A percentile compares a stretch with the other conserved stretches of the same genome.
phyloP scores from a whole-genome alignment of 2,797 vertebrate genomes.

The Ctenochaetus hawaiiensis region DNA sequence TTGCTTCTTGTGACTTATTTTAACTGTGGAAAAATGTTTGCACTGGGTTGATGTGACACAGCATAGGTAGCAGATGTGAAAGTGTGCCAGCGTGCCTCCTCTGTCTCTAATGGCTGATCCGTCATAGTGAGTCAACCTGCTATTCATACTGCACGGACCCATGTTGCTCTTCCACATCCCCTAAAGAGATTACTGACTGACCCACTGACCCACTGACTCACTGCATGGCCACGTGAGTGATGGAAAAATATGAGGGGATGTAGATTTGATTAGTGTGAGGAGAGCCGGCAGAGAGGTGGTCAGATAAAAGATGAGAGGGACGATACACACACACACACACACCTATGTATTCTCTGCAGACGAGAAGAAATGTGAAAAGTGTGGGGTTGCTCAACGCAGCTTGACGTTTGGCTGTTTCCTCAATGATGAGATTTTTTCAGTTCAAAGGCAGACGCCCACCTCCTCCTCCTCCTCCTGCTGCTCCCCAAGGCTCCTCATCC shows the following conservation, averaged over 20 bases:
- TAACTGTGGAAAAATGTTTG: not conserved
- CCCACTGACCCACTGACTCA: slow-evolving; percentile 59
- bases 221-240: not conserved
- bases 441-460: slow-evolving; percentile 55
- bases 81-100: not conserved
- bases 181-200: slow-evolving; percentile 66
- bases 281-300: slow-evolving; percentile 1
- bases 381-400: slow-evolving; percentile 13
- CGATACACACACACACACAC: not conserved
- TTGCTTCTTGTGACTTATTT: not conserved
- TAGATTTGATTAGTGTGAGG: slow-evolving; percentile 48
- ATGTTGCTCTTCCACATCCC: slow-evolving; percentile 27
- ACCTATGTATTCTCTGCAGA: not conserved
- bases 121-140: slow-evolving; percentile 44
- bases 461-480: slow-evolving; percentile 13
- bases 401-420: slow-evolving; percentile 39
- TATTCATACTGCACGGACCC: slow-evolving; percentile 44
- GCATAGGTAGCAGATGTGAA: not conserved
- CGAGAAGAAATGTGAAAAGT: not conserved
- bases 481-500: slow-evolving; percentile 26
- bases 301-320: slow-evolving; percentile 7
- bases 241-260: slow-evolving; percentile 9
- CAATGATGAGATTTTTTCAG: slow-evolving; percentile 50
- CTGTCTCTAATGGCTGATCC: slow-evolving; percentile 29
- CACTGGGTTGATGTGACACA: not conserved